Evolutionary conservation across 2,888 invertebrate genomes (phyloP).

Genomic region (Dendrolimus houi): DNA sequence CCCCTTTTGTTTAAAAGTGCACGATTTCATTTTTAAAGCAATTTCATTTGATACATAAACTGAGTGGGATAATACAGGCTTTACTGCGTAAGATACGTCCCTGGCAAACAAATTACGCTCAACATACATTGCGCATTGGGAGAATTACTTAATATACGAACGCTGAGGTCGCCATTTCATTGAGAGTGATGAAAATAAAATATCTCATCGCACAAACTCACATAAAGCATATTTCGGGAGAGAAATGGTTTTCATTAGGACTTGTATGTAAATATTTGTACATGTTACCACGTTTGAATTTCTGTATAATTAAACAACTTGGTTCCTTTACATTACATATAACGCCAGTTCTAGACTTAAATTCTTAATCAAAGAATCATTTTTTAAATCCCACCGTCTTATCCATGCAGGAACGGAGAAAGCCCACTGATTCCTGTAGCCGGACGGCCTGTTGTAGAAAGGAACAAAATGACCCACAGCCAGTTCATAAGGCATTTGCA

Average conservation of each 20-base stretch:
- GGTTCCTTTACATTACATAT: not conserved
- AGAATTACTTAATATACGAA: not conserved
- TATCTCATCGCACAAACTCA: not conserved
- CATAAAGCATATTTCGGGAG: not conserved
- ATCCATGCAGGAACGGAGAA: no score
- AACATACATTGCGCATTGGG: not conserved
- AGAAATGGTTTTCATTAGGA: not conserved
- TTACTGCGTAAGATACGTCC: not conserved
- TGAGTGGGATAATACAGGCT: not conserved
- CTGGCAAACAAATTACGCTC: not conserved
- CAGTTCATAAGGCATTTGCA: no score
- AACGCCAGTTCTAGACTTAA: no score
- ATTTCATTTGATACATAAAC: not conserved
- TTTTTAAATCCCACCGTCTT: no score
- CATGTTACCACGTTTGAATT: not conserved
- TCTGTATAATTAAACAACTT: not conserved
- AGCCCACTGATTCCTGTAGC: no score
- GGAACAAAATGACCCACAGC: no score
- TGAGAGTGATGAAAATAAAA: not conserved
- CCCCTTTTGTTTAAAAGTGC: not conserved
- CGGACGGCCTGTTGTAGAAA: no score
- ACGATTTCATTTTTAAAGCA: not conserved
- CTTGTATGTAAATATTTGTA: not conserved
- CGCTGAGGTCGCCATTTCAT: not conserved
- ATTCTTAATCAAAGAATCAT: no score